A percentile compares a stretch with the other conserved stretches of the same genome.
phyloP scores from a whole-genome alignment of 2,888 invertebrate species.

The Hirtodrosophila alboralis region DNA sequence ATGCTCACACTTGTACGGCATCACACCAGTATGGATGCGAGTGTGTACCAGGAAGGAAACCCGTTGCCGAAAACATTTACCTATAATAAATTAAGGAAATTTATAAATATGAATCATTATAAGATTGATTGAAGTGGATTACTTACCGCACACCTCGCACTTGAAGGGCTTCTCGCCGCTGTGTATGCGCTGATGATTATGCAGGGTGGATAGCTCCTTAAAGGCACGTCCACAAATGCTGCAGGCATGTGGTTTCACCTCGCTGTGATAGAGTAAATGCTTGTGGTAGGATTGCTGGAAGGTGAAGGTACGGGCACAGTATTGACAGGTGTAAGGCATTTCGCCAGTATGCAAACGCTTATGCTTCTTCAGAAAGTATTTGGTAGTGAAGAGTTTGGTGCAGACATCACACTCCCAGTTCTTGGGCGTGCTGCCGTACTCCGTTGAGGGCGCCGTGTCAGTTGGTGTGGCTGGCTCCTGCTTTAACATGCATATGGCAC shows the following conservation, averaged over 20 bases:
- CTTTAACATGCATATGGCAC: slow-evolving; percentile 68
- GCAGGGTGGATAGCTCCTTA: slow-evolving; percentile 93
- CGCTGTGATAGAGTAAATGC: slow-evolving; percentile 93
- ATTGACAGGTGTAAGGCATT: slow-evolving; percentile 92
- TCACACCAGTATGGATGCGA: slow-evolving; percentile 91
- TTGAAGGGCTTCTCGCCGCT: slow-evolving; percentile 93
- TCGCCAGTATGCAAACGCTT: slow-evolving; percentile 94
- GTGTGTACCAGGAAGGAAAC: slow-evolving; percentile 94
- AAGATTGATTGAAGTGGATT: too few species aligned
- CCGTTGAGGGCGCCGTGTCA: slow-evolving; percentile 20
- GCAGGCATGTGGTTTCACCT: slow-evolving; percentile 92
- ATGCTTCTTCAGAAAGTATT: slow-evolving; percentile 95
- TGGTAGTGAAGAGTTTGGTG: slow-evolving; percentile 93
- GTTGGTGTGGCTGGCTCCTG: slow-evolving; percentile 31
- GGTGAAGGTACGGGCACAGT: slow-evolving; percentile 93
- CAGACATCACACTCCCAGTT: slow-evolving; percentile 95
- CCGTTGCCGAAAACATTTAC: slow-evolving; percentile 93
- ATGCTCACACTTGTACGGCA: slow-evolving; percentile 93
- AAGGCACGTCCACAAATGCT: slow-evolving; percentile 91
- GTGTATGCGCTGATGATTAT: slow-evolving; percentile 92
- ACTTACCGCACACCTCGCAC: slow-evolving; percentile 93
- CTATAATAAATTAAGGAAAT: slow-evolving; percentile 83
- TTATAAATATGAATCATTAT: too few species aligned
- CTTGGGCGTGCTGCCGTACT: slow-evolving; percentile 86
- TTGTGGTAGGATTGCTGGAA: slow-evolving; percentile 96